Evolutionary conservation across 2,113 vertebrate species (phyloP).

Genomic region (Trachemys scripta): DNA sequence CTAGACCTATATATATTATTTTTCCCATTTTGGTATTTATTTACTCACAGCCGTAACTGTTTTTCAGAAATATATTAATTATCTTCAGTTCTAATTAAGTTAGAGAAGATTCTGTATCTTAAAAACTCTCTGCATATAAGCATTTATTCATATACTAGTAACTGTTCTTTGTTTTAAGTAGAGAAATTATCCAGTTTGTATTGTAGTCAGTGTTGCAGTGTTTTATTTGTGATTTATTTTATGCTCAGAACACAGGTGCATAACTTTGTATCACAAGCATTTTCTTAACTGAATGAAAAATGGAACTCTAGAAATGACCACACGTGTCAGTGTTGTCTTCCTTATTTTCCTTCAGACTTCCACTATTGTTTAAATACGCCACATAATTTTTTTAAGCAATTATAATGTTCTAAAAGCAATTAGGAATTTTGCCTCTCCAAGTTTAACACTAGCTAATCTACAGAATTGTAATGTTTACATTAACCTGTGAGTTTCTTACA

Average conservation of each 20-base stretch:
- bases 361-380: neutral
- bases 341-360: conserved; percentile 56
- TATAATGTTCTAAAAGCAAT: neutral
- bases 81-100: neutral
- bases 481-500: neutral
- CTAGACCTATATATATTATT: neutral
- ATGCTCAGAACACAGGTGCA: neutral
- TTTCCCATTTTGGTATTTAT: neutral
- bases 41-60: neutral
- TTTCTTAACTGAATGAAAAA: conserved; percentile 32
- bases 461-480: neutral
- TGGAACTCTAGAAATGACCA: conserved; percentile 73
- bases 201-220: neutral
- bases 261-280: neutral
- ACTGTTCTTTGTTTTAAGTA: neutral
- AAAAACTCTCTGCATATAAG: neutral
- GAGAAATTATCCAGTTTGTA: neutral
- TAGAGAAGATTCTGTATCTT: neutral
- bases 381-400: neutral
- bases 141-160: neutral
- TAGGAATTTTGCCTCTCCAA: neutral
- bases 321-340: conserved; percentile 76
- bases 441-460: neutral
- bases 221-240: neutral
- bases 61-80: neutral